Conservation (phyloP, 2,113 vertebrate genomes). For the Microtus montanus region DNA sequence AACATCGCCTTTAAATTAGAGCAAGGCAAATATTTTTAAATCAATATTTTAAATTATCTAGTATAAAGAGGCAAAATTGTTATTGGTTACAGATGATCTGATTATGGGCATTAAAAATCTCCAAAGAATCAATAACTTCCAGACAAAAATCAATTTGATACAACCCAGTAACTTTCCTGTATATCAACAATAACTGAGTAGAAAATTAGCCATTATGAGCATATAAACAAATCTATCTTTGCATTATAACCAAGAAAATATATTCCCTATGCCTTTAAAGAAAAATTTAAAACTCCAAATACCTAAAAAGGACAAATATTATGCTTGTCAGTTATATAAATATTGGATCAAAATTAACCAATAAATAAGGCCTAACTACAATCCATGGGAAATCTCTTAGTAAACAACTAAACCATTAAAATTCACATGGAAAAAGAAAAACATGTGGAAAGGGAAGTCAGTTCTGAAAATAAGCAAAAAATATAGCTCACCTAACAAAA, state of each 20-base stretch:
- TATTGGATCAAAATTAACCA: background rate
- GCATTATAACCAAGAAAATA: background rate
- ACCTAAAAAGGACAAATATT: background rate
- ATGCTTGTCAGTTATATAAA: background rate
- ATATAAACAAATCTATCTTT: background rate
- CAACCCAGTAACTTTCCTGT: background rate
- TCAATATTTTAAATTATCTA: background rate
- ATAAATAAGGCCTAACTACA: background rate
- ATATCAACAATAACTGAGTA: background rate
- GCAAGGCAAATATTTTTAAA: constrained; percentile 9
- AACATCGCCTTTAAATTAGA: background rate
- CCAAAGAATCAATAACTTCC: background rate
- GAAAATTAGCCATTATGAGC: background rate
- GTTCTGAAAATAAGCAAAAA: background rate
- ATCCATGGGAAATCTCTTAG: background rate
- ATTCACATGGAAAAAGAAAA: constrained; percentile 1
- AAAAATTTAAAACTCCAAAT: background rate
- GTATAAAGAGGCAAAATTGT: background rate
- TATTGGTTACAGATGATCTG: constrained; percentile 25
- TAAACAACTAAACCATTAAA: constrained; percentile 19
- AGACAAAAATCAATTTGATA: constrained; percentile 15
- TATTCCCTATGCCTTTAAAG: background rate
- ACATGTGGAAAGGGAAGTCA: background rate
- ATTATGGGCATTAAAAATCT: background rate
- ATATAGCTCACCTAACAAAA: background rate